A percentile compares a stretch with the other conserved stretches of the same genome.
These are phyloP conservation scores for Sporophila hypoxantha DNA, from an alignment of 2,113 vertebrate genomes.

Conservation along the genomic window DNA sequence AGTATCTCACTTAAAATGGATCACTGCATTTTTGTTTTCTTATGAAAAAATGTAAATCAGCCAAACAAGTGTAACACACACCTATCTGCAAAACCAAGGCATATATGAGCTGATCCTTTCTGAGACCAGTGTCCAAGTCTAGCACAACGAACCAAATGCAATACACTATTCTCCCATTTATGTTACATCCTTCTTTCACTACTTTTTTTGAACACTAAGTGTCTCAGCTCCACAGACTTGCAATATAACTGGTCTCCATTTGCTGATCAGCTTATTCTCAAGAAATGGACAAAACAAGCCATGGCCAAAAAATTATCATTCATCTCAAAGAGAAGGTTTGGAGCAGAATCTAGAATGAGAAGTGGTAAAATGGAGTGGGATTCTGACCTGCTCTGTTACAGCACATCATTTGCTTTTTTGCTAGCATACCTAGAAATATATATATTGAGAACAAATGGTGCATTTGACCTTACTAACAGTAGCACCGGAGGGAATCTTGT, in stretches of 20 bases:
- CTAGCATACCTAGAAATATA: background rate
- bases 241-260: background rate
- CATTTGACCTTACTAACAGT: conserved; percentile 30
- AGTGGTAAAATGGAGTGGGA: background rate
- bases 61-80: background rate
- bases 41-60: background rate
- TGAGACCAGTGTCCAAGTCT: background rate
- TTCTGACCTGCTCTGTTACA: background rate
- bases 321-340: background rate
- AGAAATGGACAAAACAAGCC: background rate
- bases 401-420: conserved; percentile 13
- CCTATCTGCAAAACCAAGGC: background rate
- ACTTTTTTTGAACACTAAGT: background rate
- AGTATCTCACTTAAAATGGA: background rate
- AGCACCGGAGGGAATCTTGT: background rate
- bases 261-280: background rate
- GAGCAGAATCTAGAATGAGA: background rate
- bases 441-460: conserved; percentile 9
- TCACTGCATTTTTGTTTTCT: background rate
- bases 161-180: background rate
- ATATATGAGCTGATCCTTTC: background rate
- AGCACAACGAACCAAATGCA: background rate
- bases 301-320: background rate
- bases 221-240: background rate
- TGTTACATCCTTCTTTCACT: background rate